Percentiles rank a stretch among this genome's conserved stretches.
Conservation (phyloP, 2,797 vertebrate species). For the Threskiornis aethiopicus region DNA sequence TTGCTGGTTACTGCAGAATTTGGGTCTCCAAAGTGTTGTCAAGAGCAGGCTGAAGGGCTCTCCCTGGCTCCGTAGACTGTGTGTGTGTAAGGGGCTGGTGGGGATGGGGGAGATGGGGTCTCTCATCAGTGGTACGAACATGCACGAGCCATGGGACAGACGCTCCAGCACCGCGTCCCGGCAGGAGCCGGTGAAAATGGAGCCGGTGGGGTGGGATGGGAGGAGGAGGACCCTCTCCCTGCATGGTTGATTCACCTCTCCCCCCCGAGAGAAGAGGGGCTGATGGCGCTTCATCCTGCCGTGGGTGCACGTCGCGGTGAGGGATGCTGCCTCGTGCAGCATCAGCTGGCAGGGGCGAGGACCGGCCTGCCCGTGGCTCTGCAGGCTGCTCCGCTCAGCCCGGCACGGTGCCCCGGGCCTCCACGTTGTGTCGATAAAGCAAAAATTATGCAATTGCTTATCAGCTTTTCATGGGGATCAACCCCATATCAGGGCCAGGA, state of each 20-base stretch:
- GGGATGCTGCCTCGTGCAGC: background rate
- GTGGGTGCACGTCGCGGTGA: fast-evolving
- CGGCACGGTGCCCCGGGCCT: no score
- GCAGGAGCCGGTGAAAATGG: background rate
- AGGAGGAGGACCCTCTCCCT: background rate
- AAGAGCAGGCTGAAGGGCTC: background rate
- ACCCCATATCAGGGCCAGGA: background rate
- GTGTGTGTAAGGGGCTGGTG: background rate
- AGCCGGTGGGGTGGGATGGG: background rate
- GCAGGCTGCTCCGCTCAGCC: background rate
- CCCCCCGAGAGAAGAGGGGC: background rate
- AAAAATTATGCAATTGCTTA: background rate
- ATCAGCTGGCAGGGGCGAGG: background rate
- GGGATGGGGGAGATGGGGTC: no score
- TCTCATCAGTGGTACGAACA: fast-evolving
- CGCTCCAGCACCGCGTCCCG: fast-evolving
- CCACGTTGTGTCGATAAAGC: background rate
- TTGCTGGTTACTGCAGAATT: background rate
- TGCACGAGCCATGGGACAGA: fast-evolving
- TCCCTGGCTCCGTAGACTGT: background rate
- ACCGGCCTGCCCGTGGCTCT: background rate
- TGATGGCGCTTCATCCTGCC: background rate
- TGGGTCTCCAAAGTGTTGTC: background rate
- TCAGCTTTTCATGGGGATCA: background rate
- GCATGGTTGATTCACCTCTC: background rate